Evolutionary conservation across 2,113 vertebrate genomes (phyloP), one percentile per base, ranked within the genome.

Genomic region (Tiliqua scincoides): DNA sequence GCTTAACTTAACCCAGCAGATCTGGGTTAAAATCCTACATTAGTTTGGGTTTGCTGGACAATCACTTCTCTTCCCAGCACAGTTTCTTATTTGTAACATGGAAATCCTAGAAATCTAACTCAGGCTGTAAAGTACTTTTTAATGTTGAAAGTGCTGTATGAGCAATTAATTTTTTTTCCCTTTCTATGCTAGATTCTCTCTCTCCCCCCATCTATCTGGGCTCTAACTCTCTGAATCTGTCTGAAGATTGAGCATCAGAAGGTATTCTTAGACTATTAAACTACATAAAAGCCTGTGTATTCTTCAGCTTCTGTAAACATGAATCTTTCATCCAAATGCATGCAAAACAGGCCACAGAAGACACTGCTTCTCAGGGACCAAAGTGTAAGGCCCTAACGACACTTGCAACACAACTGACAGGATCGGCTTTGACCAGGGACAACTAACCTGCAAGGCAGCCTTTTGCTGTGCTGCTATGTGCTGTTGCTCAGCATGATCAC

Each of bases 401-500:
- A 79, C 27, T n/a, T 32, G 35, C 32, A n/a, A 17, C 54, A 8
- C 25, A 12, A 48, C 6, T 8, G 18, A 59, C 10, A 3, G 20
- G 6, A 32, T 43, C 61, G 25, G 8, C 32, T 18, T 8, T 37
- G 4, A 15, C 40, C 35, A 3, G n/a, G 71, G 63, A 40, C 15
- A 70, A 21, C 95, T 95, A 76, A 99, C 98, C 98, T 99, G 98
- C 90, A 99, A 88, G 23, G 99, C 99, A 84, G 98, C 98, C 94
- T 99, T 99, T 95, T 99, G 99, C 63, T 99, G 99, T 57, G 98
- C 98, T 61, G 98, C 98, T 0, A 99, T 99, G 88, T 99, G 99
- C 95, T 99, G 99, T 81, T 98, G 98, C 89, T 99, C 99, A 0
- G 98, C 99, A 7, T 98, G 98, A 84, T 99, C 99, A 89, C 98